Evolutionary conservation across 2,797 vertebrate genomes (phyloP), one percentile per base, ranked within the genome.

Genomic region (Gallinago nigripennis): DNA sequence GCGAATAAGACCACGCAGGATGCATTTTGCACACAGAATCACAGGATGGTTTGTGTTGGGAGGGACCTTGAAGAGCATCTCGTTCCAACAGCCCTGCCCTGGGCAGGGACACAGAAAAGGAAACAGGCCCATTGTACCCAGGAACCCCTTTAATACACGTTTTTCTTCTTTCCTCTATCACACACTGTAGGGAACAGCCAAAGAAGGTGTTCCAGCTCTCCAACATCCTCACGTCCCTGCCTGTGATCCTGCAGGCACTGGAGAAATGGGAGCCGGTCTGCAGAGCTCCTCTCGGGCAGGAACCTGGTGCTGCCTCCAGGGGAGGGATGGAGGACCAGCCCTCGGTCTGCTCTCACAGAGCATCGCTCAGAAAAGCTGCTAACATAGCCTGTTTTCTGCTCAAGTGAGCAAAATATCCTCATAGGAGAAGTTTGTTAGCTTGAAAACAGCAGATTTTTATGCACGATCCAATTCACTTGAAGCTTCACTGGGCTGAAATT

Each of bases 331-430:
- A 83, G 77, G 39, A 43, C 33, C 68, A 23, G 17, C 21, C 25
- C 12, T 28, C 7, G 0, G 8, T 4, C 70, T 8, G 51, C 69
- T 64, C 4, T 2, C 31, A 0, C 31, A 43, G 60, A 76, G 2
- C 63, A 20, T 3, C 2, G 41, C 87, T 82, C 54, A 31, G 75
- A 6, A 81, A 88, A 94, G 80, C 86, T 94, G 96, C 95, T 76
- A 79, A 82, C 92, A 18, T 86, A 90, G 95, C 88, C 95, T n/a
- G 33, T 84, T 92, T 96, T 92, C 90, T 93, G 94, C 92, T 93
- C 95, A 37, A 82, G 86, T 8, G 86, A 95, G 90, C 96, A 65
- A 12, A 43, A 57, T 41, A 65, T 43, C 77, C 94, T 94, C 83
- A 3, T 6, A 88, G 94, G 70, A 94, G 41, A 82, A 58, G 77